Conservation (phyloP, 2,797 vertebrate species). For the Brachyrhaphis roseni region DNA sequence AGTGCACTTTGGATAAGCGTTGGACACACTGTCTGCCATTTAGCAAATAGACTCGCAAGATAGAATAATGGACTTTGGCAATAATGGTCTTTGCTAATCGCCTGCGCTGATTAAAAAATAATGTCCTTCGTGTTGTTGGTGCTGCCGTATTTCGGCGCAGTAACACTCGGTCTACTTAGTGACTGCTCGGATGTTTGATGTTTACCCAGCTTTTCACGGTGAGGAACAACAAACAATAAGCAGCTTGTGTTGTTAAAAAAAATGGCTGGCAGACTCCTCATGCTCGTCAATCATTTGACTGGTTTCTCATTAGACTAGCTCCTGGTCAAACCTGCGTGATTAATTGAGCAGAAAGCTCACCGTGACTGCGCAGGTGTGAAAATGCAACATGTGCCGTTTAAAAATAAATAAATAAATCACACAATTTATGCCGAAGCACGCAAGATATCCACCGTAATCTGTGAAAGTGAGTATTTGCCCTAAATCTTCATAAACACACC, state of each 20-base stretch:
- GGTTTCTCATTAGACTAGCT: slow-evolving; percentile 72
- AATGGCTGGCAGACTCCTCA: slow-evolving; percentile 56
- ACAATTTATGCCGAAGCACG: slow-evolving; percentile 3
- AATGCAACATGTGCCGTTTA: slow-evolving; percentile 62
- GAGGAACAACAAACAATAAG: slow-evolving; percentile 69
- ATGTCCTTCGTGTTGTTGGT: slow-evolving; percentile 57
- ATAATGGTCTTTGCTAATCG: slow-evolving; percentile 73
- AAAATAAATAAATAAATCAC: neutral
- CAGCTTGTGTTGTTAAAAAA: slow-evolving; percentile 69
- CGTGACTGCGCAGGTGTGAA: slow-evolving; percentile 62
- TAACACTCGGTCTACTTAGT: slow-evolving; percentile 44
- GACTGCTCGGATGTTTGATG: slow-evolving; percentile 53
- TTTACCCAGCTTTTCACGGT: slow-evolving; percentile 66
- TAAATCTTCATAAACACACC: neutral
- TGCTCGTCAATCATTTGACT: slow-evolving; percentile 74
- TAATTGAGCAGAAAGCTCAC: slow-evolving; percentile 65
- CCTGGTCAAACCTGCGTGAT: slow-evolving; percentile 71
- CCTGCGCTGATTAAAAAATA: slow-evolving; percentile 75
- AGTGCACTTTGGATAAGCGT: slow-evolving; percentile 80
- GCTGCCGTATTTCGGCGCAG: slow-evolving; percentile 40
- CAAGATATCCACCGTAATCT: neutral
- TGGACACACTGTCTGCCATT: slow-evolving; percentile 72
- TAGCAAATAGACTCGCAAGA: slow-evolving; percentile 74
- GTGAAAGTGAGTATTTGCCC: neutral
- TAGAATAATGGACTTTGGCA: slow-evolving; percentile 74